Percentiles rank a stretch among this genome's conserved stretches.
phyloP scores from a whole-genome alignment of 2,888 invertebrate species.

The Ophion ventricosus region DNA sequence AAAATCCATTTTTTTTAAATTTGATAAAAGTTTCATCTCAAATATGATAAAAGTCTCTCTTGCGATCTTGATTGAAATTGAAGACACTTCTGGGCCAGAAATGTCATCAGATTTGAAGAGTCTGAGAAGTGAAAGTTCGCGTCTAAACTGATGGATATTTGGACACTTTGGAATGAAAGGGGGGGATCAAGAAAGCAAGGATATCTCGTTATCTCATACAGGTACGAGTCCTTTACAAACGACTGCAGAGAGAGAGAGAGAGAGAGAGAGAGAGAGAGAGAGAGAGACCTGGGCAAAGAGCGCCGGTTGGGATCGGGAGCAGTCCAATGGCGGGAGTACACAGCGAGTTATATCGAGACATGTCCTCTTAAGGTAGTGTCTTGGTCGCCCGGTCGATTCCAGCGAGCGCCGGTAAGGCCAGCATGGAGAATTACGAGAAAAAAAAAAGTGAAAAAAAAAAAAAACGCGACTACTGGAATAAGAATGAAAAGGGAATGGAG shows the following conservation, averaged over 20 bases:
- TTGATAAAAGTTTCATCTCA: too few species aligned
- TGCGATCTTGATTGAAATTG: neutral
- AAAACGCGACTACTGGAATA: conserved; percentile 41
- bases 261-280: neutral
- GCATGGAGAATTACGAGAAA: conserved; percentile 53
- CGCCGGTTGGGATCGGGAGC: conserved; percentile 61
- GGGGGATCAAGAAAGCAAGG: conserved; percentile 17
- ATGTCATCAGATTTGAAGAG: neutral
- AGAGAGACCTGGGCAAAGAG: conserved; percentile 53
- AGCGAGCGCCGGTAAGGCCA: conserved; percentile 46
- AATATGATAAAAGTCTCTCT: conserved; percentile 24
- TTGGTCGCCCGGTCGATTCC: conserved; percentile 65
- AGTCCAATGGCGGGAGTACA: conserved; percentile 50
- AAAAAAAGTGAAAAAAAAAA: conserved; percentile 46
- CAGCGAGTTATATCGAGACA: conserved; percentile 73
- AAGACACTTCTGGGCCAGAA: neutral
- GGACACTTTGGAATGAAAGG: neutral
- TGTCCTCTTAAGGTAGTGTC: conserved; percentile 81
- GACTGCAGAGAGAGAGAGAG: neutral
- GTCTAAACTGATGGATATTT: neutral
- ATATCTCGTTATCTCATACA: conserved; percentile 24
- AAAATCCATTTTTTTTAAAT: too few species aligned
- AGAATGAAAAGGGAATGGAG: conserved; percentile 43
- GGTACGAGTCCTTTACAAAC: conserved; percentile 50
- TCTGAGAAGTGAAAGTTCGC: neutral